Percentiles rank a stretch among this genome's conserved stretches.
phyloP scores from a whole-genome alignment of 1,140 invertebrate species.

The Drosophila yakuba region DNA sequence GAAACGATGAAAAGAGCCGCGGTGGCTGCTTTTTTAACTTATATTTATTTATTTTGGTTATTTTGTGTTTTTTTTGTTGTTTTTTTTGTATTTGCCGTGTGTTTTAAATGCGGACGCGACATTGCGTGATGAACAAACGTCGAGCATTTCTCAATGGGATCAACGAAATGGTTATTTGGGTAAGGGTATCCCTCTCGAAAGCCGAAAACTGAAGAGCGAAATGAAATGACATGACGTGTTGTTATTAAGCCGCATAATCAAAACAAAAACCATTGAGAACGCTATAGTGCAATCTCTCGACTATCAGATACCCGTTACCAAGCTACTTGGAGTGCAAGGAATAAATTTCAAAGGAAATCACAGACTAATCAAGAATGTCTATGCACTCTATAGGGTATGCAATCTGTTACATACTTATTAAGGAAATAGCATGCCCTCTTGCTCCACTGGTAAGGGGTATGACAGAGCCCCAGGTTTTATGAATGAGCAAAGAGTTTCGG shows the following conservation, averaged over 20 bases:
- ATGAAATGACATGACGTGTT: slow-evolving; percentile 77
- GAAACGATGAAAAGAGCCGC: slow-evolving; percentile 74
- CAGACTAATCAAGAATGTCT: too few relatives aligned
- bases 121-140: slow-evolving; percentile 73
- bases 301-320: too few relatives aligned
- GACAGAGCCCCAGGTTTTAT: slow-evolving; percentile 51
- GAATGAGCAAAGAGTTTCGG: slow-evolving; percentile 51
- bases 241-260: slow-evolving; percentile 68
- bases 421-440: too few relatives aligned
- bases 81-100: slow-evolving; percentile 1
- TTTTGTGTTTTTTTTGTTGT: not conserved
- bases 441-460: too few relatives aligned
- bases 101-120: slow-evolving; percentile 60
- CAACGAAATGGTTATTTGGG: slow-evolving; percentile 1
- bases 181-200: slow-evolving; percentile 5
- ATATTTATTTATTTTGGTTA: not conserved
- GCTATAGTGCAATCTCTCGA: too few relatives aligned
- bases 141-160: slow-evolving; percentile 64
- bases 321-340: too few relatives aligned
- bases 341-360: too few relatives aligned
- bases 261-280: slow-evolving; percentile 32
- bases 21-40: not conserved
- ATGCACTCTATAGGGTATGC: too few relatives aligned
- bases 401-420: too few relatives aligned
- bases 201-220: slow-evolving; percentile 35